phyloP scores from a whole-genome alignment of 2,888 invertebrate species.

The Argyra leucocephala region DNA sequence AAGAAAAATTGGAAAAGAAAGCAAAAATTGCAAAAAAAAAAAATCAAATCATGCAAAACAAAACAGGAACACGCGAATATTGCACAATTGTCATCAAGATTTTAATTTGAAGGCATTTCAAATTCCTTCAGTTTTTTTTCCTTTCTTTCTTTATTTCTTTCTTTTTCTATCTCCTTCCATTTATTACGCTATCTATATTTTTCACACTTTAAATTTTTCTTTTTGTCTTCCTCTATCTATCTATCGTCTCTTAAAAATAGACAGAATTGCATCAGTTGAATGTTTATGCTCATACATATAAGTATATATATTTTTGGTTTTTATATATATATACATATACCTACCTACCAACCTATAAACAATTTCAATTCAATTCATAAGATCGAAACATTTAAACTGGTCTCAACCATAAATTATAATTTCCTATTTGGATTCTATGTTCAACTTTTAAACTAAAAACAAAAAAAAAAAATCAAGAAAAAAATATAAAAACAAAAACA shows the following conservation, averaged over 20 bases:
- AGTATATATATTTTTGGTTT: no score
- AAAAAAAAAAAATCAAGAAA: no score
- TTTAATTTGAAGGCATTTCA: conserved; percentile 10
- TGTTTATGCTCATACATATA: no score
- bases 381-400: background rate
- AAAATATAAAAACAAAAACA: background rate
- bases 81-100: conserved; percentile 20
- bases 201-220: background rate
- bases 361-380: background rate
- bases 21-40: background rate
- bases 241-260: background rate
- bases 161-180: background rate
- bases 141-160: background rate
- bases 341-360: no score
- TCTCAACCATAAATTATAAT: conserved; percentile 3
- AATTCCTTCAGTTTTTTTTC: background rate
- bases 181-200: background rate
- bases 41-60: conserved; percentile 1
- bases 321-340: no score
- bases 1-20: no score
- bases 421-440: background rate
- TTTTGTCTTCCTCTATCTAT: background rate
- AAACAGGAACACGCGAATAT: conserved; percentile 18
- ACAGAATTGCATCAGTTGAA: no score
- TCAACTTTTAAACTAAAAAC: background rate